Evolutionary conservation across 2,888 invertebrate species (phyloP), one percentile per base, ranked within the genome.

Genomic region (Deilephila elpenor): DNA sequence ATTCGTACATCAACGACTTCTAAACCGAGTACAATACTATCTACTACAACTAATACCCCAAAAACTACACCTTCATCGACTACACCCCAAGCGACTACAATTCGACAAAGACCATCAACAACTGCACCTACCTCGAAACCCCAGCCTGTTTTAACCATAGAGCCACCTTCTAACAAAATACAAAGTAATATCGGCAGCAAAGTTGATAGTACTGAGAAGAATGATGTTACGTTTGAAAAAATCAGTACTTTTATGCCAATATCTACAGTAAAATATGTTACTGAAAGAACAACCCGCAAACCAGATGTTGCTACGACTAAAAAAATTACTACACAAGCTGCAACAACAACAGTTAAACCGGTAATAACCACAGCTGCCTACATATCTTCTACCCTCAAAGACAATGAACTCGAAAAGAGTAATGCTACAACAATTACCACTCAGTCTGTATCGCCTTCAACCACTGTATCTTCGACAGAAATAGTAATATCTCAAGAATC

Each of bases 391-490:
- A 83, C 83, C 60, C 60, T 76, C 17, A 83, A 80, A 76, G 80
- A 82, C 56, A 78, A 85, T 72, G 87, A 88, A 20, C 70, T 79
- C 72, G 90, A 92, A 34, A 92, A 86, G 84, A 75, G 80, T 0
- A 93, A 93, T 81, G 72, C 83, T 0, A 94, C 93, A 19, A 94
- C 93, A 14, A 83, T 93, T 67, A 94, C 93, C 4, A 94, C 94
- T 61, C 94, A 94, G 79, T 94, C 94, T 34, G 89, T 93, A 5
- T 92, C 93, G 32, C 92, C 93, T 44, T 93, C 93, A 20, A 91
- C 91, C 37, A 87, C 90, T 20, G 82, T 85, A 8, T 88, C 92
- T 20, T 88, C 92, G 7, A 92, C 91, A 25, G 90, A 92, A 84
- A 83, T 88, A 62, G 80, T 86, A 71, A 82, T 87, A 60, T 70